Base-by-base conservation (phyloP, 2,888 invertebrate species). In the Drosophila antonietae region DNA sequence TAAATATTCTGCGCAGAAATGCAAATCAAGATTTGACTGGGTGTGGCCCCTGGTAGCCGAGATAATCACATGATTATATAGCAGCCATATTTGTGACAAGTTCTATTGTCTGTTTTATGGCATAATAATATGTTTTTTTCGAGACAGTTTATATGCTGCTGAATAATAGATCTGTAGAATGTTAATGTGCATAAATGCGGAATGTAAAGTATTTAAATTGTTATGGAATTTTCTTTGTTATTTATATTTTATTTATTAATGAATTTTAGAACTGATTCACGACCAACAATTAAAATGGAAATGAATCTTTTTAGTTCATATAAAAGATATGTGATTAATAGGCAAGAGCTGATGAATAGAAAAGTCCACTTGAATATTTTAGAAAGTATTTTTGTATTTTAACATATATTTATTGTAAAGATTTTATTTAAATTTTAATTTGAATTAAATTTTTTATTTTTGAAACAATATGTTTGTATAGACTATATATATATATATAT, bases 51-150 rank as follows among this genome's bases (percentile, higher is more conserved):
- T 31, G 57, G 66, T 39, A 73, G 60, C 75, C 28, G 9, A 63
- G 58, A 60, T 67, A 70, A 80, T 75, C 71, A 71, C 64, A 49
- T 75, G 80, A 75, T 77, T 77, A 79, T 79, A 70, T 58, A 28
- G 46, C 56, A 33, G 58, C 63, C 57, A 75, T 61, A 75, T 79
- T 58, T 75, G 62, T 74, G 63, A 70, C 53, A 65, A 31, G 53
- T 66, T 65, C 52, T 39, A 53, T 66, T 66, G 57, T 68, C 33
- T 51, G 58, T 53, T 79, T 79, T 75, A 70, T 77, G 70, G 43
- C 56, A 44, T 75, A 64, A 64, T 79, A 52, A 80, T 77, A 79
- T 49, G 70, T 61, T 75, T 44, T 44, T 28, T 28, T 5, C 33
- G 12, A 31, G n/a, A 49, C 44, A 53, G 43, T 44, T 61, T 61